phyloP scores from a whole-genome alignment of 2,113 vertebrate species.

The Coreoperca whiteheadi region DNA sequence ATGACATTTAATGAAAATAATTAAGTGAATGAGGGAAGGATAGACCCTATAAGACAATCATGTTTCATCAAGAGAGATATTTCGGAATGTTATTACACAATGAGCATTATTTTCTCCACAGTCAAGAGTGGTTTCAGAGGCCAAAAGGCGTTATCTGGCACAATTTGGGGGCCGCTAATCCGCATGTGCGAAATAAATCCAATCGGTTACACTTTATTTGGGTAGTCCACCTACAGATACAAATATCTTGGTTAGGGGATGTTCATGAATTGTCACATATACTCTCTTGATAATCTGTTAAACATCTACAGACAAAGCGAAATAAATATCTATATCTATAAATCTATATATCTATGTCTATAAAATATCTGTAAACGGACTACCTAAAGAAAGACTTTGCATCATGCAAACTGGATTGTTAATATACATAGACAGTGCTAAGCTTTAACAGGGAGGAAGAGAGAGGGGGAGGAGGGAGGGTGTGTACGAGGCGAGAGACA shows the following conservation, averaged over 20 bases:
- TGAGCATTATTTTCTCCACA: slow-evolving; percentile 8
- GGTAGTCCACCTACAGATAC: too few relatives aligned
- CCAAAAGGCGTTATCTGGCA: slow-evolving; percentile 78
- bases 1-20: neutral
- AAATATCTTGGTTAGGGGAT: too few relatives aligned
- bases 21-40: neutral
- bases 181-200: slow-evolving; percentile 78
- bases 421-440: slow-evolving; percentile 77
- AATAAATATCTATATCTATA: too few relatives aligned
- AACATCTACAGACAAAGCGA: too few relatives aligned
- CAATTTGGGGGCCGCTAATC: slow-evolving; percentile 85
- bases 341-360: too few relatives aligned
- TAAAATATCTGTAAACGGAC: too few relatives aligned
- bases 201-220: slow-evolving; percentile 56
- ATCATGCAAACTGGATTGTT: slow-evolving; percentile 86
- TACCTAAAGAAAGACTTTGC: slow-evolving; percentile 62
- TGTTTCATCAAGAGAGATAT: neutral
- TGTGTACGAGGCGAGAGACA: slow-evolving; percentile 4
- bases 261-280: too few relatives aligned
- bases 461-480: slow-evolving; percentile 34
- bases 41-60: neutral
- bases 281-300: too few relatives aligned
- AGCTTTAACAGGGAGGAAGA: slow-evolving; percentile 48
- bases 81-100: neutral
- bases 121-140: slow-evolving; percentile 73